Base-by-base conservation (phyloP, 1,140 invertebrate genomes). In the Probaryconus sp. region DNA sequence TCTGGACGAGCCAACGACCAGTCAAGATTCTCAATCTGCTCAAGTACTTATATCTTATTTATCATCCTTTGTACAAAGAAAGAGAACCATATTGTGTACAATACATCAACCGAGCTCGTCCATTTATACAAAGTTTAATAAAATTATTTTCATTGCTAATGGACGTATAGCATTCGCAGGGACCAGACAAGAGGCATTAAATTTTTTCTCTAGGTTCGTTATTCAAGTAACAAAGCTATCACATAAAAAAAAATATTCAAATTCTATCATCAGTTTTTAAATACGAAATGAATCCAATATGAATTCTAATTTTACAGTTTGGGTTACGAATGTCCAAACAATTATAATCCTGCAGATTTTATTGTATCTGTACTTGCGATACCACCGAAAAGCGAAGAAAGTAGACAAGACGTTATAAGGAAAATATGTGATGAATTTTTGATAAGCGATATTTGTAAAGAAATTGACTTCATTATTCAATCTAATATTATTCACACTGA, bases 71-170 rank as follows among this genome's bases (percentile, higher is more conserved):
- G 90, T 92, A 0, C 81, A 83, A 1, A 83, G 88, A 48, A 94
- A 95, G 11, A 94, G 94, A 79, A 98, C 96, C 0, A 93, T 99
- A 1, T 86, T 99, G 13, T 97, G 96, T 80, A 98, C 97, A 7
- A 98, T 99, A 73, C 97, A 99, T 87, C 98, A 99, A 85, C 97
- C 98, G 0, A 97, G 95, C n/a, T 96, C 95, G 0, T 94, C 97
- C 76, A 89, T 98, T 20, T 98, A 97, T 80, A 91, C 92, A 1
- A 89, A 95, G 84, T 99, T 99, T 84, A 92, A 97, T 79, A 92
- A 93, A 69, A 87, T 98, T 4, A 91, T 97, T 56, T 87, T 98
- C 1, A 83, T 99, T 64, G 94, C 96, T 9, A 95, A 98, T 84
- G 97, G 97, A 0, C 88, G 95, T 64, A 92, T 97, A 1, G 97